Base-by-base conservation (phyloP, 1,140 invertebrate species). In the Euura lappo region DNA sequence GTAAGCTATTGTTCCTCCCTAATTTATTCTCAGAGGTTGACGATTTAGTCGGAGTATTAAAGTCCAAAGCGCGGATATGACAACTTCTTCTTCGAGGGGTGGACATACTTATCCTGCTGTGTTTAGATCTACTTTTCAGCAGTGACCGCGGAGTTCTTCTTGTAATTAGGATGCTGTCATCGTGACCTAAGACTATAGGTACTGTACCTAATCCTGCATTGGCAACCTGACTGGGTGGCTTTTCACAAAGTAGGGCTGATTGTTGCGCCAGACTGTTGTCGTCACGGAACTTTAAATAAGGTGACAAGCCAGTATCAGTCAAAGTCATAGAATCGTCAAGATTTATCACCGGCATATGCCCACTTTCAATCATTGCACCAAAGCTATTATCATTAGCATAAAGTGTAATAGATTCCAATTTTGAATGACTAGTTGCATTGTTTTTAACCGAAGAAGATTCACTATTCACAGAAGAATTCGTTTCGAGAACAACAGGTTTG, bases 21-120 rank as follows among this genome's bases (percentile, higher is more conserved):
- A 71, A 70, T 64, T 79, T 79, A 2, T 69, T 75, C 2, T 45
- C 71, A 0, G 71, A 72, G 28, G 65, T 76, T 0, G 67, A 60
- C 0, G 70, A 42, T 65, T 86, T 87, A 1, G 73, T 76, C 3
- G 88, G 88, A 0, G 88, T 89, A 44, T 75, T 83, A 65, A 89
- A 89, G 60, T 88, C 84, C 0, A 89, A 71, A 0, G 83, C 84
- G 42, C 88, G 81, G 42, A 89, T 80, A 44, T 89, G 88, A 75
- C 75, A 83, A 28, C 77, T 85, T 1, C 81, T 79, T 5, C 83
- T 75, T 11, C 88, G 80, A 1, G 88, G 88, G 0, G 88, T 89
- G 0, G 87, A 88, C n/a, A 88, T 72, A 69, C 88, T 89, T 3
- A 88, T 73, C 69, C 86, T 75, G 65, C 86, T 79, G 68, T 86